Percentiles rank a stretch among this genome's conserved stretches.
These are phyloP conservation scores for Alfaro cultratus DNA, from an alignment of 2,797 vertebrate species.

Conservation along the genomic window DNA sequence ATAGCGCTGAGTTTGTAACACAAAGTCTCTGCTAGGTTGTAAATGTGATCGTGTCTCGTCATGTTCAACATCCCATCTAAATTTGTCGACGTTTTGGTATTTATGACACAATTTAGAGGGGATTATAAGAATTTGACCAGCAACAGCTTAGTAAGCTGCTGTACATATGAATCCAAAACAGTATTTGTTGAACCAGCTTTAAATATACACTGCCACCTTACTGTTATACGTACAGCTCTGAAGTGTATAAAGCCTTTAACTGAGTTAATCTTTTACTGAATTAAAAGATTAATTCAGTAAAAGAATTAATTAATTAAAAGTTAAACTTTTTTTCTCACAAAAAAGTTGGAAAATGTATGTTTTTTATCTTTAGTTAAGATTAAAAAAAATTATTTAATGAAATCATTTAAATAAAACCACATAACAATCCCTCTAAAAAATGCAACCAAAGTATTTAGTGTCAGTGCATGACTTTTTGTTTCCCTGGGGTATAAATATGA, in stretches of 20 bases:
- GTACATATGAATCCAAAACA: neutral
- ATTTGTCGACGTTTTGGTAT: neutral
- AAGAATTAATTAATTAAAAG: too few species aligned
- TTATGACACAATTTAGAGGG: neutral
- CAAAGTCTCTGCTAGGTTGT: neutral
- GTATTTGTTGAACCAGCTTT: constrained; percentile 20
- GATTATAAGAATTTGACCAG: neutral
- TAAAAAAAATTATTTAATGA: neutral
- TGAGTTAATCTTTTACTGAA: neutral
- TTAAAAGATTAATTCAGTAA: too few species aligned
- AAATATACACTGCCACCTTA: neutral
- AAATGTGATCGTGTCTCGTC: neutral
- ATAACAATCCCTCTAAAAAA: neutral
- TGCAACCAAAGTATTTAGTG: neutral
- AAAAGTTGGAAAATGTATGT: neutral
- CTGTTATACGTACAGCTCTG: neutral
- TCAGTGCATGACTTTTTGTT: neutral
- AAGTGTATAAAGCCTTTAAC: neutral
- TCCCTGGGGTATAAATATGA: neutral
- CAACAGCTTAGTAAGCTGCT: neutral
- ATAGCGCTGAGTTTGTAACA: neutral
- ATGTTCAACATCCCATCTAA: neutral
- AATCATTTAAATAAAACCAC: neutral
- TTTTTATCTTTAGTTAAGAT: neutral
- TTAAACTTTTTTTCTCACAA: too few species aligned